Conservation (phyloP, 2,888 invertebrate genomes). For the Pogonocherus hispidulus region DNA sequence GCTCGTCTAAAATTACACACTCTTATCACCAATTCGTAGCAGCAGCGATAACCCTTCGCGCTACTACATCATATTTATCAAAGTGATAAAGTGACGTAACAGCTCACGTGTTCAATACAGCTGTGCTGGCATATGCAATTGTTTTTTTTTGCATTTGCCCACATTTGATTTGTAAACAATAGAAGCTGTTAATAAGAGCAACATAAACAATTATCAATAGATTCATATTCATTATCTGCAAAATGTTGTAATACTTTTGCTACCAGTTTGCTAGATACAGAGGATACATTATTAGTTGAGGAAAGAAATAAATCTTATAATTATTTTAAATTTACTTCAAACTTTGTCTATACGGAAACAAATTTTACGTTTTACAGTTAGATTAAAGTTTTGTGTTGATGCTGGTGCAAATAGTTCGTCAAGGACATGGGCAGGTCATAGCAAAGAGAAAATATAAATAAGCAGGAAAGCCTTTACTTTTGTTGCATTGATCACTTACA, state of each 20-base stretch:
- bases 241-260: not conserved
- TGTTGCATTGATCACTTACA: too few species aligned
- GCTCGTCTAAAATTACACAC: conserved; percentile 1
- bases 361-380: too few species aligned
- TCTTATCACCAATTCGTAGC: conserved; percentile 2
- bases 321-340: too few species aligned
- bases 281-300: too few species aligned
- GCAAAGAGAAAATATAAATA: too few species aligned
- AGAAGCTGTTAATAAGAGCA: not conserved
- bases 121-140: conserved; percentile 11
- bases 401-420: too few species aligned
- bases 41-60: not conserved
- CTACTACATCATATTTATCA: conserved; percentile 4
- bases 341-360: too few species aligned
- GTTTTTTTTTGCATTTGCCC: not conserved
- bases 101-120: conserved; percentile 1
- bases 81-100: conserved; percentile 2
- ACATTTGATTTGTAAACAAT: not conserved
- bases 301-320: too few species aligned
- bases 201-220: not conserved
- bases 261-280: too few species aligned
- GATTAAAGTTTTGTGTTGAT: too few species aligned
- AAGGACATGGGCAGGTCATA: too few species aligned
- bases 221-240: not conserved
- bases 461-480: too few species aligned